Evolutionary conservation across 2,797 vertebrate genomes (phyloP).

Genomic region (Picus viridis): DNA sequence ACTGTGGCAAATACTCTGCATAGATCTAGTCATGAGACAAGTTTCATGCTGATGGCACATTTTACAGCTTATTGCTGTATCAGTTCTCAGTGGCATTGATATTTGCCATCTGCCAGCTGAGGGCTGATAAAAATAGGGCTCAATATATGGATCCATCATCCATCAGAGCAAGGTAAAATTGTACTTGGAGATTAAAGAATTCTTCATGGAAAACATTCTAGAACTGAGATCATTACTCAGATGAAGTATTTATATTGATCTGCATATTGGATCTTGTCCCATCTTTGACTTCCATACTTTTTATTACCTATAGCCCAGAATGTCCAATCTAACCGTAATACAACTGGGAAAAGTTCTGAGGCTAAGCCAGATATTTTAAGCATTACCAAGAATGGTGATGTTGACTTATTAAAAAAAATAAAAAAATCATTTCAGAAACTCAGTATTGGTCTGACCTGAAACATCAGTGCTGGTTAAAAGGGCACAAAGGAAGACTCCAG

Average conservation of each 20-base stretch:
- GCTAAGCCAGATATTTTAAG: background rate
- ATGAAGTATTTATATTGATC: background rate
- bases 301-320: background rate
- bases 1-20: background rate
- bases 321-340: background rate
- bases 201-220: background rate
- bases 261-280: background rate
- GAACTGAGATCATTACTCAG: background rate
- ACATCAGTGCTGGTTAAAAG: background rate
- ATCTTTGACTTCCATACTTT: background rate
- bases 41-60: background rate
- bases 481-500: background rate
- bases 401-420: background rate
- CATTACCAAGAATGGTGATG: background rate
- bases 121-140: background rate
- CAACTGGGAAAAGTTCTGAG: background rate
- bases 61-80: background rate
- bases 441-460: background rate
- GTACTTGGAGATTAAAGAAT: background rate
- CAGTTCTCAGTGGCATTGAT: background rate
- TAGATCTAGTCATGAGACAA: background rate
- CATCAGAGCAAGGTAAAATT: background rate
- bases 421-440: background rate
- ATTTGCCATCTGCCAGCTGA: background rate
- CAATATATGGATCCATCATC: background rate